Evolutionary conservation across 2,113 vertebrate genomes (phyloP), one percentile per base, ranked within the genome.

Genomic region (Bos indicus): DNA sequence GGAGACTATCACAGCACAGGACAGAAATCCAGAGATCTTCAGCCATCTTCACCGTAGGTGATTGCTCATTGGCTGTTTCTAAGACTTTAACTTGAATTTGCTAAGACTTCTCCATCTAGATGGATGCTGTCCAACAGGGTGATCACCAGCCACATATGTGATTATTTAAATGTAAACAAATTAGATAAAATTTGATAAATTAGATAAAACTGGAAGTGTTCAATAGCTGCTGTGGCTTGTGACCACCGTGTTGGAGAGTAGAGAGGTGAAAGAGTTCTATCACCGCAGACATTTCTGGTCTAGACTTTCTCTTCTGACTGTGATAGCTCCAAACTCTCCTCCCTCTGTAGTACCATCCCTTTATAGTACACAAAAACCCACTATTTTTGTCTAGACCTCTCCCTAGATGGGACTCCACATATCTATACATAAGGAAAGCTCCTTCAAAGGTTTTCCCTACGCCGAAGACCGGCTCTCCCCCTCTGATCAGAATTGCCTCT

Each of bases 51-150:
- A n/a, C 54, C 40, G 5, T 3, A 48, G 28, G 56, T 12, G 3
- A 10, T 25, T 85, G 51, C 57, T 62, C 33, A 90, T 12, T 33
- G 7, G 15, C 46, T n/a, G 7, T 46, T 93, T 48, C 67, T 59
- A 52, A 81, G 59, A 16, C n/a, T n/a, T 77, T 59, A 77, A 16
- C 15, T 82, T 81, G 46, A 85, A 85, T 84, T 91, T 91, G 10
- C 25, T 83, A 54, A 83, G 33, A 16, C 43, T 48, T 81, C 54
- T 97, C n/a, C 52, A 19, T 54, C 19, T 86, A 71, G 90, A 93
- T 0, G 11, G 46, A 46, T 8, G 8, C 10, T n/a, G 30, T 67
- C 36, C 51, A 71, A 10, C 64, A 46, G 16, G 33, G 46, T 84
- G 21, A 17, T 19, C 60, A 81, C 8, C 60, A 60, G 71, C 12